Evolutionary conservation across 2,888 invertebrate species (phyloP), one percentile per base, ranked within the genome.

Genomic region (Drosophila gaucha): DNA sequence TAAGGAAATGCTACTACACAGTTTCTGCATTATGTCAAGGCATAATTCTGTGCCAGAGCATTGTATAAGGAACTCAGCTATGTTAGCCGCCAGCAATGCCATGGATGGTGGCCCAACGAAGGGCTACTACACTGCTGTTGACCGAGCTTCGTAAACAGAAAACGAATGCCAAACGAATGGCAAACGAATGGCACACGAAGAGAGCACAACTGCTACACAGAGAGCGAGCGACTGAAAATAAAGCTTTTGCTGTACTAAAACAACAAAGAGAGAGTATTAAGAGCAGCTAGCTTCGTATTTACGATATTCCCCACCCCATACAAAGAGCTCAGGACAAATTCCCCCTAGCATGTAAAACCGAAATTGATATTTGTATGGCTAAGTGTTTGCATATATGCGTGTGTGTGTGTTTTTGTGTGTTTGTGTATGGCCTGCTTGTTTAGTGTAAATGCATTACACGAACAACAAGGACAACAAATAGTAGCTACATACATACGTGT

Each of bases 311-410:
- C 3, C 3, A 14, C n/a, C 24, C 22, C 8, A 22, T n/a, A 49
- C 22, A 14, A n/a, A 30, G 26, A 9, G 30, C 14, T 24, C 57
- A 38, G 31, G 59, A 62, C 28, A 46, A 16, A 49, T 60, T 51
- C 58, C 63, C 59, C 60, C 56, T 58, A 54, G 74, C 80, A 69
- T 67, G 84, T 83, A 52, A 67, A 77, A 64, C 84, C 86, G 59
- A 82, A 86, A 86, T 86, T 86, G 80, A 74, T 82, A 86, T 83
- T 80, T 77, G 78, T 56, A 63, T 63, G 58, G 62, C 50, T 64
- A 71, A 75, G 64, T 67, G 57, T 67, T 41, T 56, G 44, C 44
- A 10, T 24, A 33, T 44, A 51, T 65, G 43, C 43, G 26, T 52
- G 24, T 9, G 39, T 44, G 49, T 67, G 43, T 38, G 22, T 46